These are phyloP conservation scores for Drosophila anomalata DNA, from an alignment of 2,888 invertebrate genomes.

Conservation along the genomic window DNA sequence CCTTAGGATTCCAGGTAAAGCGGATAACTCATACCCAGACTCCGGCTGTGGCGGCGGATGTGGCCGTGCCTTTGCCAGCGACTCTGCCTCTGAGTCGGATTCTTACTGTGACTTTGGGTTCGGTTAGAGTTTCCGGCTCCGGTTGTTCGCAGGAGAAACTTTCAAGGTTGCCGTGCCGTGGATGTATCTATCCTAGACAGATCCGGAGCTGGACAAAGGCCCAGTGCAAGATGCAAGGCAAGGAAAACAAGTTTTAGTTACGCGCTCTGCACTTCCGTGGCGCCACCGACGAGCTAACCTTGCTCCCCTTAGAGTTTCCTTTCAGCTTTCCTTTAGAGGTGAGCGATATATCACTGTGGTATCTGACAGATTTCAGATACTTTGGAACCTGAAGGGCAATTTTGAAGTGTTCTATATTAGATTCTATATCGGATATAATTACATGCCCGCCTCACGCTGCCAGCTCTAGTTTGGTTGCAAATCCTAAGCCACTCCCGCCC, in stretches of 20 bases:
- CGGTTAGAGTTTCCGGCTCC: slow-evolving; percentile 56
- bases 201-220: slow-evolving; percentile 18
- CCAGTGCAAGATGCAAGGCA: slow-evolving; percentile 55
- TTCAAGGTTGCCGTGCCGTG: slow-evolving; percentile 62
- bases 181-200: neutral
- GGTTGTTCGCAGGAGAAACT: slow-evolving; percentile 53
- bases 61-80: slow-evolving; percentile 4
- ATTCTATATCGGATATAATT: too few relatives aligned
- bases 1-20: slow-evolving; percentile 49
- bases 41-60: slow-evolving; percentile 2
- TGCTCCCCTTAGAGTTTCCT: slow-evolving; percentile 30
- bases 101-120: slow-evolving; percentile 49
- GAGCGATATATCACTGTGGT: slow-evolving; percentile 7
- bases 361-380: neutral
- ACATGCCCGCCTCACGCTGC: slow-evolving; percentile 20
- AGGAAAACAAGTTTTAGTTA: slow-evolving; percentile 75
- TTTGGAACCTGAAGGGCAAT: too few relatives aligned
- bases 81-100: neutral
- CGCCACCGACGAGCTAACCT: slow-evolving; percentile 55
- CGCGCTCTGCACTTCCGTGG: slow-evolving; percentile 72
- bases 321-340: neutral
- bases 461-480: slow-evolving; percentile 7
- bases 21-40: slow-evolving; percentile 49
- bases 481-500: slow-evolving; percentile 8
- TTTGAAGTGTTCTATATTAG: too few relatives aligned